These are phyloP conservation scores for Bellardia bayeri DNA, from an alignment of 2,888 invertebrate species.

Conservation along the genomic window DNA sequence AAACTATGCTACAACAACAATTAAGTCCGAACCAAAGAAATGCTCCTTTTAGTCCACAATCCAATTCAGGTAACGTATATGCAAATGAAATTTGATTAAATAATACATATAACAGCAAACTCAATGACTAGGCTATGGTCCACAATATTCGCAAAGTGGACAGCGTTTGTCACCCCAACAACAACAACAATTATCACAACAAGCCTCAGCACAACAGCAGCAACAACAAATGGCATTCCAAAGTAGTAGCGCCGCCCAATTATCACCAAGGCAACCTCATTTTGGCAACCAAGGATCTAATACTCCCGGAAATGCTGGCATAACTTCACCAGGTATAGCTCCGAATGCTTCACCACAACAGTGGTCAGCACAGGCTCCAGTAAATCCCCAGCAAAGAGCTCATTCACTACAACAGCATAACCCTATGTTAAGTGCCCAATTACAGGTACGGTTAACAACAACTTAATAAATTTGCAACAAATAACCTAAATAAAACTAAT, in stretches of 20 bases:
- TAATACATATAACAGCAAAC: not conserved
- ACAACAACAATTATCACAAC: conserved; percentile 78
- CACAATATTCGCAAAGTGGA: conserved; percentile 82
- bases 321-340: conserved; percentile 83
- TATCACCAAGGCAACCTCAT: conserved; percentile 83
- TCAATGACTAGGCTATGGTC: conserved; percentile 78
- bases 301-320: conserved; percentile 59
- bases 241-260: conserved; percentile 80
- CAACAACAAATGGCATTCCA: conserved; percentile 78
- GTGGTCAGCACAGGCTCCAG: conserved; percentile 76
- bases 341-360: conserved; percentile 77
- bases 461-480: not conserved
- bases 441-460: conserved; percentile 87
- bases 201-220: conserved; percentile 76
- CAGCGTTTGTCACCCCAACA: conserved; percentile 79
- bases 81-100: not conserved
- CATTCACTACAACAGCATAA: conserved; percentile 91
- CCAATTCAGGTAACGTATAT: conserved; percentile 80
- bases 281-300: conserved; percentile 77
- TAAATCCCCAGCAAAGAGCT: conserved; percentile 75
- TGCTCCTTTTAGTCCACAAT: conserved; percentile 84
- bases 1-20: conserved; percentile 84
- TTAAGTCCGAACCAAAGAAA: conserved; percentile 83
- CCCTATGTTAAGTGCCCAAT: conserved; percentile 94
- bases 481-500: not conserved